Conservation (phyloP, 2,888 invertebrate species). For the Tinea semifulvella region DNA sequence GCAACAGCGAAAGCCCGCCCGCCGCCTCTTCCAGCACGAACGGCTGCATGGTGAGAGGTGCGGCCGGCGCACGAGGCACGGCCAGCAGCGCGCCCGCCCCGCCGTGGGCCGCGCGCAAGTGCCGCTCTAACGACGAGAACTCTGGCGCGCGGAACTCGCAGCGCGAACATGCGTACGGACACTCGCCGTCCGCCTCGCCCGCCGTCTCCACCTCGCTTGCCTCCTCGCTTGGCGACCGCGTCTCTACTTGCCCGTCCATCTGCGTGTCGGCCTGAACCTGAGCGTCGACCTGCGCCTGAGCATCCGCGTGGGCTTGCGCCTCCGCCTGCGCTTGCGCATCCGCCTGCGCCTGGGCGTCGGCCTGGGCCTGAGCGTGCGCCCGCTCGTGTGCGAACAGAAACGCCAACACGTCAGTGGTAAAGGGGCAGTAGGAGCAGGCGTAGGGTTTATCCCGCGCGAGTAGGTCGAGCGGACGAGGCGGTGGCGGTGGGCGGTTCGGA, state of each 20-base stretch:
- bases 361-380: constrained; percentile 65
- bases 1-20: constrained; percentile 76
- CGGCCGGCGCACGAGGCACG: constrained; percentile 71
- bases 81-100: constrained; percentile 60
- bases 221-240: constrained; percentile 46
- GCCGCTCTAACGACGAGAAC: constrained; percentile 56
- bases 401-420: constrained; percentile 88
- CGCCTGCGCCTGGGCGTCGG: not conserved
- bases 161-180: constrained; percentile 55
- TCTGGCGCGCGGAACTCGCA: constrained; percentile 58
- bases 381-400: constrained; percentile 93
- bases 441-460: constrained; percentile 74
- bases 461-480: constrained; percentile 66
- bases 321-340: constrained; percentile 4
- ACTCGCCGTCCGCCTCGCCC: constrained; percentile 34
- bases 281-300: not conserved
- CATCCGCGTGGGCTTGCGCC: not conserved
- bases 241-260: constrained; percentile 24
- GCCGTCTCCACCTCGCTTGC: constrained; percentile 30
- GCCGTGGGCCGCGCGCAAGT: constrained; percentile 56
- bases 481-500: constrained; percentile 45
- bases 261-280: constrained; percentile 25
- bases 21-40: constrained; percentile 82
- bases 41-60: constrained; percentile 88
- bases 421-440: constrained; percentile 90